Base-by-base conservation (phyloP, 2,797 vertebrate species). In the Microtus agrestis region DNA sequence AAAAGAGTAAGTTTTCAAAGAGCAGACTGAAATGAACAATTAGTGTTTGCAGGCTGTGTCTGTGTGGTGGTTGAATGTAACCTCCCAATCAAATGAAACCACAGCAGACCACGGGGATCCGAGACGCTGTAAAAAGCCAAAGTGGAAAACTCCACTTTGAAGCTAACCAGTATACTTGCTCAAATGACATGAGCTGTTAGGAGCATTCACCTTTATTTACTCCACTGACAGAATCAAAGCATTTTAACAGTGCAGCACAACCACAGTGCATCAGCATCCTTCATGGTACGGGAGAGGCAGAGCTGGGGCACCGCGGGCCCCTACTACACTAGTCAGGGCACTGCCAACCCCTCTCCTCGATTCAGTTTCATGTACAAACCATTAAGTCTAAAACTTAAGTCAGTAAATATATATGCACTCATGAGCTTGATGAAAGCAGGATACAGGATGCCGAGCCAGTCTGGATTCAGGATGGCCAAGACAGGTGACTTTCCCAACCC, bases 1-100 rank as follows among this genome's bases (percentile, higher is more conserved):
- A 97, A 97, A 97, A 97, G 0, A 79, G 19, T 93, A 74, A 48
- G 31, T 96, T 96, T 96, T 97, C 94, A 96, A 95, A 94, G 48
- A 95, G 95, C 59, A 96, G 46, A 95, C 89, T 90, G 94, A 97
- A 97, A 96, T 40, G 91, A 77, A 87, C 96, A 97, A 98, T 97
- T 96, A 96, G 89, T 69, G 95, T 96, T 97, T 95, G 96, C 87
- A 74, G 93, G 90, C 94, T 94, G 34, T 95, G 97, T 93, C 25
- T 71, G 80, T 21, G 46, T 89, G 87, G 74, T 79, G 81, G 91
- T 88, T 96, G 27, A 96, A 76, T 76, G 87, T 93, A 95, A 91
- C 91, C 94, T 98, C 91, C 81, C 34, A 92, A 59, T 96, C 79
- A 71, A 76, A 95, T 29, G 88, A 97, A 97, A 95, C 85, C 92